Base-by-base conservation (phyloP, 2,113 vertebrate genomes). In the Dicrurus megarhynchus region DNA sequence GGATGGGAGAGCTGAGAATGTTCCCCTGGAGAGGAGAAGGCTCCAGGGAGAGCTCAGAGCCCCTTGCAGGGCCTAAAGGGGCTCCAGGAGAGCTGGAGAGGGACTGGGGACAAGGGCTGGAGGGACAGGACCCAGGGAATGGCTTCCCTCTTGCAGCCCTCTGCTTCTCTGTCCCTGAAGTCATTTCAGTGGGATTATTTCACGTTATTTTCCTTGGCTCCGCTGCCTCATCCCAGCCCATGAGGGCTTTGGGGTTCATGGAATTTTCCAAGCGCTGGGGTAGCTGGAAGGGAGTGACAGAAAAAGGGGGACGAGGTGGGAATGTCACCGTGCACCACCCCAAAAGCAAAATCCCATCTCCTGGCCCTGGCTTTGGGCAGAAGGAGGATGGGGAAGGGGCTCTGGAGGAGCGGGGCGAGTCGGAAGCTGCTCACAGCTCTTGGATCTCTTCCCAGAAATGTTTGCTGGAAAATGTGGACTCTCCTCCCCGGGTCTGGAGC, bases 1-100 rank as follows among this genome's bases (percentile, higher is more conserved):
- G 65, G 24, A 55, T 71, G 56, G 56, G 12, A 61, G 56, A 52
- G 32, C 37, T 60, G 67, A 46, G 37, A 0, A 0, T 4, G 55
- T 0, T 3, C 46, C 1, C 16, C 32, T 44, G 47, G 39, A 11
- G 16, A 44, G 9, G 39, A 5, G 33, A 53, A 53, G 16, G 32
- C 1, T 50, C 35, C 56, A 71, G 46, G 56, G 13, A 53, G 37
- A 71, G 10, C 67, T 75, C 2, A 1, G 10, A 84, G 81, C 57
- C 21, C 35, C 27, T 57, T 0, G 0, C 42, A 68, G 37, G 24
- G 22, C 53, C 73, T 27, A 0, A 6, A 44, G 55, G 63, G 39
- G 37, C 63, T 69, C 47, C 74, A 61, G 74, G 55, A 87, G 74
- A 87, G 69, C 69, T 55, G 57, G 1, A 44, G 33, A 63, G 81